A percentile compares a stretch with the other conserved stretches of the same genome.
Evolutionary conservation across 2,888 invertebrate species (phyloP).

Genomic region (Temnothorax rugatulus): DNA sequence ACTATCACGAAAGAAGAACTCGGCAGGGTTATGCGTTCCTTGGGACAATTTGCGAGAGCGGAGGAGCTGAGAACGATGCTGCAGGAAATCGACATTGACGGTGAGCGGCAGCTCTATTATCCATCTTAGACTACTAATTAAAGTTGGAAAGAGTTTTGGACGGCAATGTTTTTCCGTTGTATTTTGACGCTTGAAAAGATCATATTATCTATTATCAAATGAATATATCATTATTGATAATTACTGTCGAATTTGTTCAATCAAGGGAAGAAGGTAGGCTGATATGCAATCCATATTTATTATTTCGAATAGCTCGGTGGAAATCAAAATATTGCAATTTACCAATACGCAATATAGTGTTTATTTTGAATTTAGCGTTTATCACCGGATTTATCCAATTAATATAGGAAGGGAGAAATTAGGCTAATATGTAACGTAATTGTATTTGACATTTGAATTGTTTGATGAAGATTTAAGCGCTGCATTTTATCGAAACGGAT

Average conservation of each 20-base stretch:
- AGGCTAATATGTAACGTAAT: constrained; percentile 19
- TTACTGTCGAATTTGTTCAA: background rate
- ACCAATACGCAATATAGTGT: background rate
- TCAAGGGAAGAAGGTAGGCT: background rate
- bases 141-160: background rate
- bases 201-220: background rate
- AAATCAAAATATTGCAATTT: constrained; percentile 5
- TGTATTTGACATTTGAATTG: constrained; percentile 29
- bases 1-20: constrained; percentile 95
- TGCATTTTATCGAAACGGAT: constrained; percentile 9
- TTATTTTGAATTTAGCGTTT: constrained; percentile 17
- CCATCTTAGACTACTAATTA: constrained; percentile 15
- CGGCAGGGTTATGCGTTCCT: constrained; percentile 94
- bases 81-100: constrained; percentile 93
- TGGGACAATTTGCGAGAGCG: constrained; percentile 95
- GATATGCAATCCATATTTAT: background rate
- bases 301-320: background rate
- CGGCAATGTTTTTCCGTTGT: constrained; percentile 1
- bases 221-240: background rate
- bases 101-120: constrained; percentile 84
- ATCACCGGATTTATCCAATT: constrained; percentile 30
- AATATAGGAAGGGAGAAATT: constrained; percentile 6
- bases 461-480: constrained; percentile 25
- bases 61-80: constrained; percentile 95
- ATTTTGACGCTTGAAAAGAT: background rate